Base-by-base conservation (phyloP, 2,888 invertebrate genomes). In the Oscheius sp. region DNA sequence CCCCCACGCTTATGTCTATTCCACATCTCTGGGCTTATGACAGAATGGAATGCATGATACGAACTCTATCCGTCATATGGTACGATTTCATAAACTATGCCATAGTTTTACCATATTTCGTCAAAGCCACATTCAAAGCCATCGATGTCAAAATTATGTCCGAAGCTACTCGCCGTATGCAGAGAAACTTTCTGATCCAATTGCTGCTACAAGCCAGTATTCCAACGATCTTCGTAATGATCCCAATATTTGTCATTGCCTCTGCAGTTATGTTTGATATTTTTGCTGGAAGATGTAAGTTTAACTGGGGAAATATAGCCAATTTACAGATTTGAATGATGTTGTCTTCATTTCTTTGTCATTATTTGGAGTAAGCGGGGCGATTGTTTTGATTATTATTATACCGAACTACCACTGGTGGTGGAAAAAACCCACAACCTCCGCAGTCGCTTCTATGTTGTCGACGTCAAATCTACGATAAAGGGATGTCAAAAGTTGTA, bases 241-340 rank as follows among this genome's bases (percentile, higher is more conserved):
- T 58, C 29, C 58, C 58, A 7, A 49, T 13, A 5, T 13, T 18
- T 5, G 3, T 3, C 16, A 7, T 49, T 18, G 18, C 3, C 5
- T 13, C 13, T 16, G 49, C 49, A 3, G 13, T 49, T 3, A 3
- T 16, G 16, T 18, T 49, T 18, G 5, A 49, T 5, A 49, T 49
- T 13, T 49, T 49, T 18, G 49, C 35, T 35, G 35, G 35, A 35
- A 35, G 49, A 18, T 49, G 49, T 49, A 49, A 49, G 49, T n/a
- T n/a, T n/a, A n/a, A n/a, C n/a, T n/a, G n/a, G n/a, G n/a, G n/a
- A n/a, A n/a, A n/a, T n/a, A n/a, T n/a, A n/a, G n/a, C n/a, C n/a
- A 49, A n/a, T 3, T 13, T 49, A 49, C 49, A 49, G 49, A n/a
- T 49, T n/a, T 49, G 18, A 49, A 49, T 49, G 49, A 49, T 49